These are phyloP conservation scores for Puntigrus tetrazona DNA, from an alignment of 2,113 vertebrate species.

Conservation along the genomic window DNA sequence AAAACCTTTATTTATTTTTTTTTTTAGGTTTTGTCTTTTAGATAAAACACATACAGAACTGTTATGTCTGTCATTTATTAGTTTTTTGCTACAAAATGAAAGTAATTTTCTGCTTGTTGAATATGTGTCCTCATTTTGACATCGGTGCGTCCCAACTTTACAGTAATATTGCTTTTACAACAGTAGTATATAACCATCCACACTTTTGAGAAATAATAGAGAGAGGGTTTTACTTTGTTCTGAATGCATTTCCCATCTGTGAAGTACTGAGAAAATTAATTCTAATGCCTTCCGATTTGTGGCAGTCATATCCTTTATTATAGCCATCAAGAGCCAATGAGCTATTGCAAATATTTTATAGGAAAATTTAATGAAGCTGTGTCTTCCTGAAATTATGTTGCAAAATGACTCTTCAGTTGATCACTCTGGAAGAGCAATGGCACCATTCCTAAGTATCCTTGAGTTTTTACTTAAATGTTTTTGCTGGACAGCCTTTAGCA, in stretches of 20 bases:
- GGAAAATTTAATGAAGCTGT: slow-evolving; percentile 78
- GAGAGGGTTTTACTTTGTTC: slow-evolving; percentile 63
- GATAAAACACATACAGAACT: background rate
- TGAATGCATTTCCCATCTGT: slow-evolving; percentile 74
- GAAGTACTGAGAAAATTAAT: slow-evolving; percentile 80
- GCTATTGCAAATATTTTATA: slow-evolving; percentile 79
- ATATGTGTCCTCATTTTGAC: background rate
- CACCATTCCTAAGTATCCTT: slow-evolving; percentile 18
- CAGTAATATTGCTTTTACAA: background rate
- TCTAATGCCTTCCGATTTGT: slow-evolving; percentile 73
- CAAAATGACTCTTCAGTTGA: slow-evolving; percentile 49
- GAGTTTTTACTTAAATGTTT: slow-evolving; percentile 23
- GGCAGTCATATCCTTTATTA: slow-evolving; percentile 75
- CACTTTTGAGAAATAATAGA: background rate
- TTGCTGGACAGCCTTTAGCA: slow-evolving; percentile 23
- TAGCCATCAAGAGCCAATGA: slow-evolving; percentile 77
- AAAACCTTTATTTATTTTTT: no score
- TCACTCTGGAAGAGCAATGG: slow-evolving; percentile 33
- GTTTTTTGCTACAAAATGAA: background rate
- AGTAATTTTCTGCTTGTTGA: background rate
- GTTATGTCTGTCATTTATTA: background rate
- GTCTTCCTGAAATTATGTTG: slow-evolving; percentile 61
- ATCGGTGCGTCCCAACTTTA: background rate
- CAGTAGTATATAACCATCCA: background rate
- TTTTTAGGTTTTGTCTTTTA: background rate